Conservation (phyloP, 2,113 vertebrate genomes). For the Vanacampus margaritifer region DNA sequence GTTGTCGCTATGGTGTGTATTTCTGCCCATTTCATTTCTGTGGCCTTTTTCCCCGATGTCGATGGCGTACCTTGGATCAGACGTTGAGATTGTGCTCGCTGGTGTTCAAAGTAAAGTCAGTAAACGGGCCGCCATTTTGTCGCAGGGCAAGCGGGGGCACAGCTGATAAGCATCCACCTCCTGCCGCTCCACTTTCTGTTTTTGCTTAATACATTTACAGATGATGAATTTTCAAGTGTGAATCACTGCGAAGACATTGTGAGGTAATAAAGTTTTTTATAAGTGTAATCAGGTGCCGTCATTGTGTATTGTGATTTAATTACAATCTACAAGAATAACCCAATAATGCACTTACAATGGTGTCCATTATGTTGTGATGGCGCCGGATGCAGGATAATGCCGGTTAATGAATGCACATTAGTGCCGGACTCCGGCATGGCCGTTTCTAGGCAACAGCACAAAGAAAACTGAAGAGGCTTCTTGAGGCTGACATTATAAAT, state of each 20-base stretch:
- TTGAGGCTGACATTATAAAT: not conserved
- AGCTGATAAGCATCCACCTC: not conserved
- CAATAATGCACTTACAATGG: not conserved
- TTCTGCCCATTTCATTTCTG: not conserved
- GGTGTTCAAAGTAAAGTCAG: not conserved
- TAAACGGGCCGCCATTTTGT: not conserved
- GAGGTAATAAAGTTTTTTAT: slow-evolving; percentile 55
- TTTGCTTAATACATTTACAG: not conserved
- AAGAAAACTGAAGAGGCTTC: not conserved
- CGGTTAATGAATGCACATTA: not conserved
- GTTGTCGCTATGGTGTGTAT: not conserved
- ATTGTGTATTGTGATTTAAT: slow-evolving; percentile 25
- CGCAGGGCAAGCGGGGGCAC: not conserved
- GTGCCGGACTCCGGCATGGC: not conserved
- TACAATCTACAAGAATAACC: not conserved
- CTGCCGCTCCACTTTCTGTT: not conserved
- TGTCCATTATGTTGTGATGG: not conserved
- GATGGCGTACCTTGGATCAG: not conserved
- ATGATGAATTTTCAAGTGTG: slow-evolving; percentile 53
- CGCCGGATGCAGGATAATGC: not conserved
- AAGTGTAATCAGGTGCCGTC: slow-evolving; percentile 26
- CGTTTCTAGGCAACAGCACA: slow-evolving; percentile 1
- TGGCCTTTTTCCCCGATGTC: not conserved
- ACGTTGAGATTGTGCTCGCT: not conserved
- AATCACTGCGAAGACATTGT: slow-evolving; percentile 41